Conservation (phyloP, 2,113 vertebrate species). For the Scomber scombrus region DNA sequence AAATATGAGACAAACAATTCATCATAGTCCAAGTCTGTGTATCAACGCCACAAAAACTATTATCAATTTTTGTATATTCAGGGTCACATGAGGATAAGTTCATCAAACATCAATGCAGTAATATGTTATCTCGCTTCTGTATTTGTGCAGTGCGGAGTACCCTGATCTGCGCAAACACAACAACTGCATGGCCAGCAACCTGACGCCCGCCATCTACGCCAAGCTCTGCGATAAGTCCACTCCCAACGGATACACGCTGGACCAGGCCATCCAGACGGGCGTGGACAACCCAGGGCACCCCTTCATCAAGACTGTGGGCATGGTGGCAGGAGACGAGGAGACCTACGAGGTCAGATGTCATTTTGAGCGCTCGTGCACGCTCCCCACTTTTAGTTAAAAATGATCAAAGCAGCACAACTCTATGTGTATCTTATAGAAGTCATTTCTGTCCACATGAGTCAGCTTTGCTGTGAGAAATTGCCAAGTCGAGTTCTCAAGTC, state of each 20-base stretch:
- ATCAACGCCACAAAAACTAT: too few relatives aligned
- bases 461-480: too few relatives aligned
- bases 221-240: constrained; percentile 93
- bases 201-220: constrained; percentile 94
- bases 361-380: too few relatives aligned
- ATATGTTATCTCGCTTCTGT: constrained; percentile 26
- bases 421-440: too few relatives aligned
- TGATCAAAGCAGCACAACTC: background rate
- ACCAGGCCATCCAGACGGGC: constrained; percentile 97
- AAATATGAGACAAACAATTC: too few relatives aligned
- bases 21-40: too few relatives aligned
- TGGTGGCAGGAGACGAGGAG: constrained; percentile 97
- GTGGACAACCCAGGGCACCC: constrained; percentile 99
- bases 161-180: constrained; percentile 98
- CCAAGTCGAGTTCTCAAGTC: too few relatives aligned
- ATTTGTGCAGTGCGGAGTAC: constrained; percentile 91
- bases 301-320: constrained; percentile 91
- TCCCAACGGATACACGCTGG: constrained; percentile 93
- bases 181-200: constrained; percentile 97
- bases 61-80: too few relatives aligned
- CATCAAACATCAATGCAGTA: background rate
- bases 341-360: constrained; percentile 90
- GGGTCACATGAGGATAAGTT: too few relatives aligned
- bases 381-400: background rate
- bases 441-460: too few relatives aligned